Conservation (phyloP, 2,888 invertebrate species). For the Drosophila merina region DNA sequence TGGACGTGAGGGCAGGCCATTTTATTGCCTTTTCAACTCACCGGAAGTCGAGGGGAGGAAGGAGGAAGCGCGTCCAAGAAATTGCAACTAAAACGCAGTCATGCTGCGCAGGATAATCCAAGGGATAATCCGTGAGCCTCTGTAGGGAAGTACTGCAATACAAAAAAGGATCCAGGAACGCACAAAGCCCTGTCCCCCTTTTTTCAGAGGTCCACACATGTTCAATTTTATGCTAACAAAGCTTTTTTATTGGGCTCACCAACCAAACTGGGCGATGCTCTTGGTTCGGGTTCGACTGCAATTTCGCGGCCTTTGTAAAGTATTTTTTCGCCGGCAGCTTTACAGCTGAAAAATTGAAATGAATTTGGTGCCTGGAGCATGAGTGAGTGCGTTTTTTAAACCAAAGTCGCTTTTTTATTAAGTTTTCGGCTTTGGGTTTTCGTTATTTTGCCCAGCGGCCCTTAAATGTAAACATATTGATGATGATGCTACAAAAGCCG, state of each 20-base stretch:
- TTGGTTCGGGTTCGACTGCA: conserved; percentile 44
- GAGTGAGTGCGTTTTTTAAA: conserved; percentile 49
- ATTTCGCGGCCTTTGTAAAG: conserved; percentile 68
- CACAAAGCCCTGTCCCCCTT: conserved; percentile 8
- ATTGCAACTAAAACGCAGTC: conserved; percentile 72
- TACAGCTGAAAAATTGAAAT: conserved; percentile 59
- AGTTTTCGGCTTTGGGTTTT: conserved; percentile 12
- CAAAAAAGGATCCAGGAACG: conserved; percentile 45
- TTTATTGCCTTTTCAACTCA: conserved; percentile 45
- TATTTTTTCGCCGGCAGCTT: conserved; percentile 21
- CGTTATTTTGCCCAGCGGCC: conserved; percentile 9
- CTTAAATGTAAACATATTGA: conserved; percentile 45
- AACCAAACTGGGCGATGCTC: neutral
- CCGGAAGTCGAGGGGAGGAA: conserved; percentile 5
- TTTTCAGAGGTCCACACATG: conserved; percentile 51
- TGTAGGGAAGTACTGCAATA: conserved; percentile 3
- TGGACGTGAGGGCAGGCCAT: conserved; percentile 22
- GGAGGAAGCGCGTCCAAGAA: conserved; percentile 42
- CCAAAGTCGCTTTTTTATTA: conserved; percentile 36
- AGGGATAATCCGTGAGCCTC: conserved; percentile 61
- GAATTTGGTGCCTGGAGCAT: conserved; percentile 62
- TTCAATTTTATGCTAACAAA: conserved; percentile 73
- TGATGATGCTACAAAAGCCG: conserved; percentile 32
- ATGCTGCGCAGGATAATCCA: conserved; percentile 75
- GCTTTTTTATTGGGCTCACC: conserved; percentile 51